These are phyloP conservation scores for Dicaeum eximium DNA, from an alignment of 2,113 vertebrate genomes.

Conservation along the genomic window DNA sequence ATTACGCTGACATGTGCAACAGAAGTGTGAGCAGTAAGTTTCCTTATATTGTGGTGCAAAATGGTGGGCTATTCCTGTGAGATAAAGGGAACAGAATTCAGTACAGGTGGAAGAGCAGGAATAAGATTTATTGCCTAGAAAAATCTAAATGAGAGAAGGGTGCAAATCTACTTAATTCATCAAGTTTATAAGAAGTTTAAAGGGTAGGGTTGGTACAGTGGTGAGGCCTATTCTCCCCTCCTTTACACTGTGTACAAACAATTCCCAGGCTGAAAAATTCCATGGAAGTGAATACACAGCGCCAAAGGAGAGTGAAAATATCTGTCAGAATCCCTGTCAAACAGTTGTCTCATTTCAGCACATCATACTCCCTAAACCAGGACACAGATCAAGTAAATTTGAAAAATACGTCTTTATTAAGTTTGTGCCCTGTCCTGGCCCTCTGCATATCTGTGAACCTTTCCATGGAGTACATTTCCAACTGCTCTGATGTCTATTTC, in stretches of 20 bases:
- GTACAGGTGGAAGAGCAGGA: background rate
- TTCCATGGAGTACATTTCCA: background rate
- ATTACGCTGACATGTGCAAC: conserved; percentile 10
- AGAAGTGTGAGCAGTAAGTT: background rate
- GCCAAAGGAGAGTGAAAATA: background rate
- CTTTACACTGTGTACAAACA: background rate
- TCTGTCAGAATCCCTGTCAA: background rate
- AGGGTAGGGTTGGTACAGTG: background rate
- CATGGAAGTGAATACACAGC: background rate
- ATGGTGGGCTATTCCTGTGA: background rate
- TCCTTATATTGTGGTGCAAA: background rate
- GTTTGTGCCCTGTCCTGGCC: background rate
- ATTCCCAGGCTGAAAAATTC: background rate
- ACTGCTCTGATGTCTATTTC: background rate
- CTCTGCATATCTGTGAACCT: background rate
- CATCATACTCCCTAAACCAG: background rate
- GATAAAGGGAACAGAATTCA: background rate
- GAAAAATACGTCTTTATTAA: background rate
- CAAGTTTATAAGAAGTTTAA: background rate
- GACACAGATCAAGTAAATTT: background rate
- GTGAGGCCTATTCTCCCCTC: background rate
- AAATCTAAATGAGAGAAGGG: background rate
- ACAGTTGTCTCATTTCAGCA: background rate
- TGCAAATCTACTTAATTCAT: background rate
- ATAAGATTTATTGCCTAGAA: background rate